Conservation (phyloP, 2,113 vertebrate genomes). For the Pholis gunnellus region DNA sequence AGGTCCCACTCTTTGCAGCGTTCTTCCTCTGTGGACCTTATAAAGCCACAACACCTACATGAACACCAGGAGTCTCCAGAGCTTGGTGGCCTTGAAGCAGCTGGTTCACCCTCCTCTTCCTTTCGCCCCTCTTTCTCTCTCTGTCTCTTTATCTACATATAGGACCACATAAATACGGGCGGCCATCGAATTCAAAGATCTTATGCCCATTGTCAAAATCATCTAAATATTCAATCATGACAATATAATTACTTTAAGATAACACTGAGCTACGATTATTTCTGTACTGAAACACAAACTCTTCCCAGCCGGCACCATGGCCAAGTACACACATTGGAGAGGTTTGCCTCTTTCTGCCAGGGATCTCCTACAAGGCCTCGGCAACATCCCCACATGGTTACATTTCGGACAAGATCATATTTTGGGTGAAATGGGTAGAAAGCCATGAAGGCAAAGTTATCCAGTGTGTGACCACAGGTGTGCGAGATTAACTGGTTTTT, state of each 20-base stretch:
- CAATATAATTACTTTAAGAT: not conserved
- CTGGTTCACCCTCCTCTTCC: not conserved
- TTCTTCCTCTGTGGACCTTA: not conserved
- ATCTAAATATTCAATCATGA: not conserved
- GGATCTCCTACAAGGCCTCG: not conserved
- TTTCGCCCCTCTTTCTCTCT: not conserved
- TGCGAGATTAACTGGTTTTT: not conserved
- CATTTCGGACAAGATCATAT: not conserved
- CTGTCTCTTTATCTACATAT: not conserved
- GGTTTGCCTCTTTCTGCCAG: not conserved
- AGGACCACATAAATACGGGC: not conserved
- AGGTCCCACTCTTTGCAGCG: not conserved
- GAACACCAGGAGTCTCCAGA: not conserved
- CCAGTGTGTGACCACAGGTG: not conserved
- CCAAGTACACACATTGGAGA: not conserved
- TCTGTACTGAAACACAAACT: not conserved
- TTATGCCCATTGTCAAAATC: not conserved
- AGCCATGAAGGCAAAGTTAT: not conserved
- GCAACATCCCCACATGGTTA: not conserved
- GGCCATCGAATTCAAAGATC: not conserved
- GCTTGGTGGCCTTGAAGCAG: not conserved
- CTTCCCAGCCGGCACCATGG: too few relatives aligned
- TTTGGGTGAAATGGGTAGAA: not conserved
- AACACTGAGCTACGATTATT: not conserved
- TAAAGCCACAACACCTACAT: not conserved